Evolutionary conservation across 2,797 vertebrate genomes (phyloP), one percentile per base, ranked within the genome.

Genomic region (Danio tinwini): DNA sequence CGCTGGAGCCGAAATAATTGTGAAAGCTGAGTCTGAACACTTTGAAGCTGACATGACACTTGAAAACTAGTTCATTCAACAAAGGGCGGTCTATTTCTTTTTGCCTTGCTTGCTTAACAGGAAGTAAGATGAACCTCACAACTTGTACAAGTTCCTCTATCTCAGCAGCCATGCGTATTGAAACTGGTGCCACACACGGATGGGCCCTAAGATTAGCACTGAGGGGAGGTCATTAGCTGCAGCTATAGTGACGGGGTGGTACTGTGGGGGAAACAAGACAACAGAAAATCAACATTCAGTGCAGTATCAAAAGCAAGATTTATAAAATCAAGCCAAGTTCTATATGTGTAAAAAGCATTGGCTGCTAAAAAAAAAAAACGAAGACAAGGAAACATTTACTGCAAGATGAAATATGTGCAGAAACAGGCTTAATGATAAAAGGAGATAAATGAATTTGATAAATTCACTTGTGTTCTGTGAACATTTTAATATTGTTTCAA

Each of bases 81-180:
- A 70, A 78, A 83, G 62, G 89, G 86, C 88, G 89, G 78, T 74
- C 78, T 82, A 88, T 87, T 89, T 85, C 85, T 88, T 91, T 29
- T 87, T 86, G 89, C 86, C 86, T 88, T 90, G 89, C 83, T 82
- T 76, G 87, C 83, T 91, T 89, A 86, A 90, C 93, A 94, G 94
- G 93, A 95, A 95, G 93, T 92, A 86, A 86, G 89, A 89, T 65
- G 90, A 91, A 87, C 87, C 87, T 88, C 88, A 85, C 80, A 88
- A 81, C 91, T 93, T 92, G 91, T 89, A 85, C 89, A 80, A 86
- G 92, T 94, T 93, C 92, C 93, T 94, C 93, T 95, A 95, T 95
- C 93, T 94, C 89, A 88, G 62, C 90, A 89, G 87, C 90, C 93
- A 94, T 87, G 88, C 86, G 74, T 78, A 87, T 63, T 86, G 88